These are phyloP conservation scores for Drosophila lowei DNA, from an alignment of 1,140 invertebrate genomes.

Conservation along the genomic window DNA sequence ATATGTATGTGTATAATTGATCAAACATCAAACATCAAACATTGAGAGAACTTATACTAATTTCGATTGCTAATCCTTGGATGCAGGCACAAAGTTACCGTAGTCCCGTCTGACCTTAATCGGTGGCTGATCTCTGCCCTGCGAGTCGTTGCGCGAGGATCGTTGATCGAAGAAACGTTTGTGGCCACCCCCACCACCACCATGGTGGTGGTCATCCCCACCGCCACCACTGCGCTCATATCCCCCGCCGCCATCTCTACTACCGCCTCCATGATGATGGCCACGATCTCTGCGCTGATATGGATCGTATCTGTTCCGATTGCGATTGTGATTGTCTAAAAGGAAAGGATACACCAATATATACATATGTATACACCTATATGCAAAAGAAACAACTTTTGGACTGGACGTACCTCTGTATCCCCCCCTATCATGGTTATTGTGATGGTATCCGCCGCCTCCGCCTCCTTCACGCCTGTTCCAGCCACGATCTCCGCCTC, in stretches of 20 bases:
- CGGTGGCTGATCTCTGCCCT: slow-evolving; percentile 23
- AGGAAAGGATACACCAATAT: neutral
- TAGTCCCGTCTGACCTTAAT: slow-evolving; percentile 73
- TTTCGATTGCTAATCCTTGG: slow-evolving; percentile 60
- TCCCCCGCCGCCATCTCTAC: slow-evolving; percentile 17
- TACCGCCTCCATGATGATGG: slow-evolving; percentile 1
- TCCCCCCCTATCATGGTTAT: slow-evolving; percentile 39
- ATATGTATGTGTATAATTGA: slow-evolving; percentile 21
- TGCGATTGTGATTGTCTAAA: slow-evolving; percentile 54
- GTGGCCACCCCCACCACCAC: slow-evolving; percentile 5
- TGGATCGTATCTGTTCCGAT: slow-evolving; percentile 42
- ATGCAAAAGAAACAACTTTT: neutral
- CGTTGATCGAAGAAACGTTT: slow-evolving; percentile 35
- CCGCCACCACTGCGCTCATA: slow-evolving; percentile 1
- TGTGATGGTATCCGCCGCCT: slow-evolving; percentile 40
- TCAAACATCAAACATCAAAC: slow-evolving; percentile 8
- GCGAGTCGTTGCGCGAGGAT: slow-evolving; percentile 22
- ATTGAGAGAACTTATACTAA: neutral
- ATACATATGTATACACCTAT: neutral
- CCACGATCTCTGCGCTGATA: slow-evolving; percentile 11
- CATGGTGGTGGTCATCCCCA: slow-evolving; percentile 15
- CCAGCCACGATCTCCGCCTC: slow-evolving; percentile 62
- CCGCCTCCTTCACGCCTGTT: slow-evolving; percentile 24
- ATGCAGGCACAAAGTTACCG: slow-evolving; percentile 78
- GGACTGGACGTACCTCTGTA: slow-evolving; percentile 34